Conservation (phyloP, 2,113 vertebrate species). For the Callopanchax toddi region DNA sequence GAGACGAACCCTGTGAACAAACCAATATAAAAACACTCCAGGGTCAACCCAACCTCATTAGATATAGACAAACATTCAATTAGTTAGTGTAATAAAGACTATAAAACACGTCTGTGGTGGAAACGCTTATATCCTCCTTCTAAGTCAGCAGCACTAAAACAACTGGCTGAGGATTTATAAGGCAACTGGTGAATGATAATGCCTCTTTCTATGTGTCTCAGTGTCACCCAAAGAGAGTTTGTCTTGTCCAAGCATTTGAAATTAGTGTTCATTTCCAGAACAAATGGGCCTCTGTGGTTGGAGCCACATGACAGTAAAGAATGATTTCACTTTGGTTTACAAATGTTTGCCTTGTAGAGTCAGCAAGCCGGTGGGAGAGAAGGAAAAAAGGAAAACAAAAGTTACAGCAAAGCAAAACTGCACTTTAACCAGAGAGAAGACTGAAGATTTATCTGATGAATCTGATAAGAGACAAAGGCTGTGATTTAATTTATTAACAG, state of each 20-base stretch:
- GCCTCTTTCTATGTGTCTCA: slow-evolving; percentile 35
- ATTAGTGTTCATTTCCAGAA: slow-evolving; percentile 65
- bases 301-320: slow-evolving; percentile 38
- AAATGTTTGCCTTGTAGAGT: slow-evolving; percentile 34
- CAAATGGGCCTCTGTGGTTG: slow-evolving; percentile 43
- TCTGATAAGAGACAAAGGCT: not conserved
- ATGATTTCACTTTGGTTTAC: slow-evolving; percentile 40
- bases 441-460: not conserved
- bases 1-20: slow-evolving; percentile 14
- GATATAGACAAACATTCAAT: slow-evolving; percentile 68
- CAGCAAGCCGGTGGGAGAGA: slow-evolving; percentile 5
- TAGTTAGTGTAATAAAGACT: slow-evolving; percentile 61
- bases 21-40: slow-evolving; percentile 31
- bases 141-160: slow-evolving; percentile 60
- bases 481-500: not conserved
- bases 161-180: slow-evolving; percentile 58
- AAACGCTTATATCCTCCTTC: slow-evolving; percentile 37
- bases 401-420: not conserved
- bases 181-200: slow-evolving; percentile 50
- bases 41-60: slow-evolving; percentile 59
- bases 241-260: slow-evolving; percentile 61
- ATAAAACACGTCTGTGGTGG: slow-evolving; percentile 59
- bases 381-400: slow-evolving; percentile 9
- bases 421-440: not conserved
- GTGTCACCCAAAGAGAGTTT: slow-evolving; percentile 55